These are phyloP conservation scores for Mesorhabditis belari DNA, from an alignment of 2,888 invertebrate species.

Conservation along the genomic window DNA sequence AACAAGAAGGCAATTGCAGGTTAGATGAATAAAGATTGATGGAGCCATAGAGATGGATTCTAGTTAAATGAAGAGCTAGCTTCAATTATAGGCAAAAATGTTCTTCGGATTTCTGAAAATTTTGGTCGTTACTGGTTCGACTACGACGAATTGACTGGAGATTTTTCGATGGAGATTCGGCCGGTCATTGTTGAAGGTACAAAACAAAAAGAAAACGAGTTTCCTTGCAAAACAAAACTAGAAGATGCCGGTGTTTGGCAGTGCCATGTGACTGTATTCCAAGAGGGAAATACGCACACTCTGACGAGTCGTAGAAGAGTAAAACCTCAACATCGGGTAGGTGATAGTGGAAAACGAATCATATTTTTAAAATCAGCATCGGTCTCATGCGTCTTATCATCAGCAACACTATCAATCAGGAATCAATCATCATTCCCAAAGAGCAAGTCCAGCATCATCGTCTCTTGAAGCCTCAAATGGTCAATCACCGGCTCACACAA, in stretches of 20 bases:
- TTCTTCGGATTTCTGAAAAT: conserved; percentile 25
- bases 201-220: neutral
- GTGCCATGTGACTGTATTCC: conserved; percentile 30
- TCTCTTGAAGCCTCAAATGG: neutral
- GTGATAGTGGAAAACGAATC: too few relatives aligned
- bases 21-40: conserved; percentile 10
- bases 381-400: neutral
- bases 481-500: neutral
- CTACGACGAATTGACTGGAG: conserved; percentile 38
- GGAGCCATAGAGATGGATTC: neutral
- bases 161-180: conserved; percentile 36
- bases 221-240: neutral
- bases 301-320: conserved; percentile 29
- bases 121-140: conserved; percentile 33
- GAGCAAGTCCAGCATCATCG: neutral
- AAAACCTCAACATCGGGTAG: neutral
- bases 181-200: conserved; percentile 15
- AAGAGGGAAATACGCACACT: conserved; percentile 21
- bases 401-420: neutral
- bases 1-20: conserved; percentile 26
- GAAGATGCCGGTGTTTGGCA: conserved; percentile 32
- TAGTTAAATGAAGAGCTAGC: neutral
- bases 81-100: conserved; percentile 23
- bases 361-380: too few relatives aligned
- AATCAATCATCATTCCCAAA: neutral